A percentile compares a stretch with the other conserved stretches of the same genome.
These are phyloP conservation scores for Microcebus ravelobensis DNA, from an alignment of 2,113 vertebrate species.

Conservation along the genomic window DNA sequence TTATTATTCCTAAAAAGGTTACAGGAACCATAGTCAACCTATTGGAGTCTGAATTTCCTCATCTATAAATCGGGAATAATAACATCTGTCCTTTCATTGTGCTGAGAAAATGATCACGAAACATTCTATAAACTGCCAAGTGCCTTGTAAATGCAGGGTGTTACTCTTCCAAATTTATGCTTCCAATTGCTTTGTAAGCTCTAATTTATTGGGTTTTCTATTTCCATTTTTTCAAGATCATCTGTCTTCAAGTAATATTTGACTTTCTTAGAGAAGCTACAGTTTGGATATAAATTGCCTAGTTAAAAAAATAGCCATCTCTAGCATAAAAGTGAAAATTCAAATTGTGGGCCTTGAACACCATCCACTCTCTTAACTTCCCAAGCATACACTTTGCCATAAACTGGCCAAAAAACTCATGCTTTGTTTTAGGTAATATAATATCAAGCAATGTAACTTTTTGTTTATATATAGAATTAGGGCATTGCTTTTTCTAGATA, in stretches of 20 bases:
- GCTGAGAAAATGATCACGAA: not conserved
- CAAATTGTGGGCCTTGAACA: not conserved
- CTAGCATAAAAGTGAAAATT: conserved; percentile 17
- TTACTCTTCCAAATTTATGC: not conserved
- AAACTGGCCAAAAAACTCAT: not conserved
- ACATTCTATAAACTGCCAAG: conserved; percentile 11
- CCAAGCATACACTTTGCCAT: not conserved
- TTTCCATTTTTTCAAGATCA: not conserved
- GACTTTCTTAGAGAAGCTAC: not conserved
- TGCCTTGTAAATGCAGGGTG: not conserved
- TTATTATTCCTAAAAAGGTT: not conserved
- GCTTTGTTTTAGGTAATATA: conserved; percentile 23
- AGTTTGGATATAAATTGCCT: not conserved
- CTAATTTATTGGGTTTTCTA: not conserved
- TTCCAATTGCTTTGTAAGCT: conserved; percentile 25
- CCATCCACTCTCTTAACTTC: not conserved
- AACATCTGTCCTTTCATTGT: not conserved
- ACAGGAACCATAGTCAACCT: not conserved
- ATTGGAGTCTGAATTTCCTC: conserved; percentile 1
- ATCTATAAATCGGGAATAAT: not conserved
- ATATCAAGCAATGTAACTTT: not conserved
- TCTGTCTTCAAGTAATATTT: conserved; percentile 20
- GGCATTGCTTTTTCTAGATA: not conserved
- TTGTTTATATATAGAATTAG: not conserved
- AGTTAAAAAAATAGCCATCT: conserved; percentile 10